A percentile compares a stretch with the other conserved stretches of the same genome.
Conservation (phyloP, 1,140 invertebrate genomes). For the Metaphire vulgaris region DNA sequence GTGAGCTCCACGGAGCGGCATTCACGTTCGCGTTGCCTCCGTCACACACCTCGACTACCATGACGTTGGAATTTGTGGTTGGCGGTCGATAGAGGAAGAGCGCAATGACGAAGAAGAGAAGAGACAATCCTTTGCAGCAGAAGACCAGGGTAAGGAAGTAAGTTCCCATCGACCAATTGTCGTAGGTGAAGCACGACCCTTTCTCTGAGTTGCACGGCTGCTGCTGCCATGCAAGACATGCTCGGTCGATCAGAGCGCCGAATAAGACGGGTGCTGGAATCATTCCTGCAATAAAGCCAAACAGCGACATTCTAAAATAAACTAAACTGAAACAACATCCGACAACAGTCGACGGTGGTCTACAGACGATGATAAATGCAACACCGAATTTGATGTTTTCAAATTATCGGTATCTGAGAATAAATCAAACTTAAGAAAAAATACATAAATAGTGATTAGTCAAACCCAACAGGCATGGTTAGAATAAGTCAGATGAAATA, state of each 20-base stretch:
- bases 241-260: conserved; percentile 50
- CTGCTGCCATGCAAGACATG: conserved; percentile 49
- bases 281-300: conserved; percentile 36
- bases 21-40: not conserved
- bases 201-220: not conserved
- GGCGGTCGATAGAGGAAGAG: conserved; percentile 13
- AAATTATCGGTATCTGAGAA: no score
- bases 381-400: no score
- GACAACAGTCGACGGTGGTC: no score
- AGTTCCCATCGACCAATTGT: conserved; percentile 44
- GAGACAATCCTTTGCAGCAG: conserved; percentile 36
- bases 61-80: not conserved
- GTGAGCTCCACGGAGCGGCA: not conserved
- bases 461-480: no score
- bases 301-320: no score
- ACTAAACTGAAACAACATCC: no score
- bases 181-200: conserved; percentile 43
- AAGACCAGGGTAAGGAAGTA: conserved; percentile 39
- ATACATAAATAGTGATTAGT: no score
- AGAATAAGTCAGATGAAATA: no score
- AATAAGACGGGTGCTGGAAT: conserved; percentile 52
- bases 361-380: no score
- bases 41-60: not conserved
- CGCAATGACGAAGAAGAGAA: conserved; percentile 41
- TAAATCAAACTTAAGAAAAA: no score